A percentile compares a stretch with the other conserved stretches of the same genome.
These are phyloP conservation scores for Labia minor DNA, from an alignment of 2,888 invertebrate genomes.

Conservation along the genomic window DNA sequence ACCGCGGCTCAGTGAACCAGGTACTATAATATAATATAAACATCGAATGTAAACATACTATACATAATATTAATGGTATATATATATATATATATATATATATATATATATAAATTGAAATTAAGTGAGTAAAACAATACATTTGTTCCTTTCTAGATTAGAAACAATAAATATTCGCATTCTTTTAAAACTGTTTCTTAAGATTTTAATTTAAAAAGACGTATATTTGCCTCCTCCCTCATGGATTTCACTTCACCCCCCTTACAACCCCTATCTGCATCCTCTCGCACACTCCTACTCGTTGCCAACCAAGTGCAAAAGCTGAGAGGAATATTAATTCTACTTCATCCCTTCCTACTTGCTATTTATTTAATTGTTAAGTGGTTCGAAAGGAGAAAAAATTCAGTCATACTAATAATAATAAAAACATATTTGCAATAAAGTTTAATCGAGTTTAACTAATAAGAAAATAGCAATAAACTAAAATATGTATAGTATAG, in stretches of 20 bases:
- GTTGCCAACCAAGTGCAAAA: background rate
- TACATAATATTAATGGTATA: too few relatives aligned
- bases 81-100: too few relatives aligned
- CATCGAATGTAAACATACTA: background rate
- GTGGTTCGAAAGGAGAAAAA: background rate
- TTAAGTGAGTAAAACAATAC: too few relatives aligned
- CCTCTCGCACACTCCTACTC: background rate
- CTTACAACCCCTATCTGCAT: background rate
- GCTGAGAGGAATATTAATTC: conserved; percentile 5
- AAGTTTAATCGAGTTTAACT: background rate
- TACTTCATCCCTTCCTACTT: background rate
- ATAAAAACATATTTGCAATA: background rate
- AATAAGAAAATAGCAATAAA: background rate
- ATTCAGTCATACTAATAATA: background rate
- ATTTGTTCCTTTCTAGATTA: background rate
- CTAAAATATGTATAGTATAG: background rate
- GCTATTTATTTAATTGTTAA: conserved; percentile 8
- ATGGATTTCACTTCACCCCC: too few relatives aligned
- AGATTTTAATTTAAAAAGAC: conserved; percentile 9
- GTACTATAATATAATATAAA: background rate
- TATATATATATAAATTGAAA: too few relatives aligned
- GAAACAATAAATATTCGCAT: conserved; percentile 2
- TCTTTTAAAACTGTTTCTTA: background rate
- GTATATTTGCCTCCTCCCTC: too few relatives aligned
- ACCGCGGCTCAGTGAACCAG: too few relatives aligned